Conservation (phyloP, 2,797 vertebrate genomes). For the Mycteria americana region DNA sequence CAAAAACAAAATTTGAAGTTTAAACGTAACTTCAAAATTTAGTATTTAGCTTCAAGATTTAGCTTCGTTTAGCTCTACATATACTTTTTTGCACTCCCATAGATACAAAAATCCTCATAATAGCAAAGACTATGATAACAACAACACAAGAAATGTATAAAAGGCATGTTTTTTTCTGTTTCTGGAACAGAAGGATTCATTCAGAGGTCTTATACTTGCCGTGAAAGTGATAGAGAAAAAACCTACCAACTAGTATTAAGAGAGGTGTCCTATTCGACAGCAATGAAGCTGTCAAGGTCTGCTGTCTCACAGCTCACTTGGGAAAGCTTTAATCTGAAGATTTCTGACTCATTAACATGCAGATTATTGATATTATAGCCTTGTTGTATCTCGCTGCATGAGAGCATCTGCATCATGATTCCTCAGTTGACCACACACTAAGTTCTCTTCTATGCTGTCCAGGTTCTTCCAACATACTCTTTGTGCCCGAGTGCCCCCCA, state of each 20-base stretch:
- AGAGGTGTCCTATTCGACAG: background rate
- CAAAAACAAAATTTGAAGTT: background rate
- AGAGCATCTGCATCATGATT: background rate
- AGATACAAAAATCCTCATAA: background rate
- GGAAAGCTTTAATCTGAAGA: slow-evolving; percentile 21
- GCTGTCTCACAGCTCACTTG: background rate
- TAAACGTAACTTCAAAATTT: background rate
- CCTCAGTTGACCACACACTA: background rate
- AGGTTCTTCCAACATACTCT: background rate
- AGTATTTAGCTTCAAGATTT: background rate
- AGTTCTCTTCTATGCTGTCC: background rate
- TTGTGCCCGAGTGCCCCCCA: background rate
- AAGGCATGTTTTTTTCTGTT: background rate
- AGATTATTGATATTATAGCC: slow-evolving; percentile 34
- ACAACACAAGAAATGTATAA: background rate
- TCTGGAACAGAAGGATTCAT: background rate
- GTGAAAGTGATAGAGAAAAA: background rate
- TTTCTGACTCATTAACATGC: slow-evolving; percentile 23
- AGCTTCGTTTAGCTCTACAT: background rate
- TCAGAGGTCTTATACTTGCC: background rate
- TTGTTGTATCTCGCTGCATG: background rate
- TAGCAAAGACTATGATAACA: background rate
- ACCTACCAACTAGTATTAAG: background rate
- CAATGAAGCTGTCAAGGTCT: background rate
- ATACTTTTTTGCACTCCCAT: background rate